phyloP scores from a whole-genome alignment of 2,113 vertebrate species.

The Channa argus region DNA sequence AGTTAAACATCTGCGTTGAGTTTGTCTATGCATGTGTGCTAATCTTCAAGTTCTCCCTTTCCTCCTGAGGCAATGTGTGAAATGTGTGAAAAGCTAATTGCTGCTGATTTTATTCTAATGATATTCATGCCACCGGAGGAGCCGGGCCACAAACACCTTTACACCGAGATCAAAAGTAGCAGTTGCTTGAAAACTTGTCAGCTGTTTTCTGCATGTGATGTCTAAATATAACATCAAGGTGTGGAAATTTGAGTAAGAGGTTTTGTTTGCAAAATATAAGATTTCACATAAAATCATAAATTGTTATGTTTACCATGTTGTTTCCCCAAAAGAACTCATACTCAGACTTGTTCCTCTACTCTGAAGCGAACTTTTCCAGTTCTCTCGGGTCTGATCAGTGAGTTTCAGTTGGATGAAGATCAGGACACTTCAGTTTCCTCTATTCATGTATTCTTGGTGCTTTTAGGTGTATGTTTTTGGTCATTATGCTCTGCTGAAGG shows the following conservation, averaged over 20 bases:
- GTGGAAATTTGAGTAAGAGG: neutral
- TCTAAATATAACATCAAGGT: neutral
- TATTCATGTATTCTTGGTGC: no score
- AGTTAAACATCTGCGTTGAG: constrained; percentile 21
- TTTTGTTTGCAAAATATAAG: no score
- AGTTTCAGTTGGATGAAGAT: no score
- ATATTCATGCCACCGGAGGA: constrained; percentile 58
- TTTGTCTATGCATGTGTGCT: constrained; percentile 1
- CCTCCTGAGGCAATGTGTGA: constrained; percentile 17
- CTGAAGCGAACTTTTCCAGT: no score
- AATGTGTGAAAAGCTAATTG: constrained; percentile 50
- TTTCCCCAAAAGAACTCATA: no score
- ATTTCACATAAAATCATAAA: no score
- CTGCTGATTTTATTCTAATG: constrained; percentile 58
- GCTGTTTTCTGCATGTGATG: constrained; percentile 29
- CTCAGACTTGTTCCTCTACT: no score
- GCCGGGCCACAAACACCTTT: constrained; percentile 44
- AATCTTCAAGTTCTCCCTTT: neutral
- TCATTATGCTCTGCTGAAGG: no score
- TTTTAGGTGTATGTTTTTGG: no score
- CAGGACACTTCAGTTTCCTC: no score
- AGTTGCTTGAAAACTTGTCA: neutral
- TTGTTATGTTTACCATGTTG: no score
- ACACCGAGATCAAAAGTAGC: neutral
- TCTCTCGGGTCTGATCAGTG: no score